phyloP scores from a whole-genome alignment of 2,113 vertebrate genomes.

The Protomyctophum bolini region DNA sequence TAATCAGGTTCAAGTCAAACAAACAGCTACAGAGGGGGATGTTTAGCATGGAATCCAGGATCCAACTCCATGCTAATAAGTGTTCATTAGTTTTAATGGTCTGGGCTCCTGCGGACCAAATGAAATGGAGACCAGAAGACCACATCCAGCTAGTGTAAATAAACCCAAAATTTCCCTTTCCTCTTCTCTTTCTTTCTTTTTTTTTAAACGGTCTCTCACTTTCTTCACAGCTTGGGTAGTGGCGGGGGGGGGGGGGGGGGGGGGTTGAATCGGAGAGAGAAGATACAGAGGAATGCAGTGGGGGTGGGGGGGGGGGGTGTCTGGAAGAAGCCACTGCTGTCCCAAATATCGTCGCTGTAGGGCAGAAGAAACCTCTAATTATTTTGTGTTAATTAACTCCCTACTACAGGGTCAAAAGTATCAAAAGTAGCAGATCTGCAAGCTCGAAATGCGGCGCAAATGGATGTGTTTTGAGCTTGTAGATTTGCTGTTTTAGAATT shows the following conservation, averaged over 20 bases:
- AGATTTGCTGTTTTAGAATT: too few relatives aligned
- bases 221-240: constrained; percentile 34
- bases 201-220: constrained; percentile 31
- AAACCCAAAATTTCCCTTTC: constrained; percentile 52
- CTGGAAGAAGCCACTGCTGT: not conserved
- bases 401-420: too few relatives aligned
- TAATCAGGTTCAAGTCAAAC: constrained; percentile 76
- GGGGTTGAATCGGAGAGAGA: constrained; percentile 21
- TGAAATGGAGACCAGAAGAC: constrained; percentile 65
- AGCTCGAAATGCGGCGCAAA: too few relatives aligned
- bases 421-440: too few relatives aligned
- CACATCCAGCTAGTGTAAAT: constrained; percentile 65
- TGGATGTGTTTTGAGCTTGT: too few relatives aligned
- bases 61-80: constrained; percentile 70
- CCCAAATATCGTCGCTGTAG: not conserved
- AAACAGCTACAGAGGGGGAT: constrained; percentile 68
- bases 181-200: constrained; percentile 35
- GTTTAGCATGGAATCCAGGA: constrained; percentile 64
- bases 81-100: constrained; percentile 76
- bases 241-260: too few relatives aligned
- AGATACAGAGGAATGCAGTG: not conserved
- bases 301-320: too few relatives aligned
- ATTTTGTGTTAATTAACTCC: too few relatives aligned
- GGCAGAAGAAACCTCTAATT: too few relatives aligned
- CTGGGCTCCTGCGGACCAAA: constrained; percentile 62